Evolutionary conservation across 2,888 invertebrate species (phyloP).

Genomic region (Rugalucina vietnamica): DNA sequence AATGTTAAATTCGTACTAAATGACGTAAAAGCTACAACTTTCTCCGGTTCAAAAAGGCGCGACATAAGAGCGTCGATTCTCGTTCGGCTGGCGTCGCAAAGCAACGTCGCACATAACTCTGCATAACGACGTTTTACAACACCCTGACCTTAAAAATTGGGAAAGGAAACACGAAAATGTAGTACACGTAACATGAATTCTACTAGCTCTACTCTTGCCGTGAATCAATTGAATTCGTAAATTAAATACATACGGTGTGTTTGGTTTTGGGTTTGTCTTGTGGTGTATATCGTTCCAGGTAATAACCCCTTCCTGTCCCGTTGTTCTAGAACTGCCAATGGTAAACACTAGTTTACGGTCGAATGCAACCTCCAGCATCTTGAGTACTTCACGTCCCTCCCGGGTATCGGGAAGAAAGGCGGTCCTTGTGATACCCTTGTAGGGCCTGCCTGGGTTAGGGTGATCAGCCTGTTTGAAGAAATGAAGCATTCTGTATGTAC

Average conservation of each 20-base stretch:
- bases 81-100: too few relatives aligned
- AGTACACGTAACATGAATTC: too few relatives aligned
- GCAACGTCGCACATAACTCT: too few relatives aligned
- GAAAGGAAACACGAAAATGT: too few relatives aligned
- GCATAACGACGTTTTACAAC: too few relatives aligned
- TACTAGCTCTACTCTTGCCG: too few relatives aligned
- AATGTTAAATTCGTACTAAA: too few relatives aligned
- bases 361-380: slow-evolving; percentile 72
- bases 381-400: slow-evolving; percentile 68
- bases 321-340: slow-evolving; percentile 74
- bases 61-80: too few relatives aligned
- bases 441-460: slow-evolving; percentile 70
- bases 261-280: slow-evolving; percentile 19
- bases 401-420: slow-evolving; percentile 75
- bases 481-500: not conserved
- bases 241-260: slow-evolving; percentile 36
- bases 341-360: slow-evolving; percentile 74
- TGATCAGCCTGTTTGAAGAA: slow-evolving; percentile 59
- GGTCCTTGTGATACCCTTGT: slow-evolving; percentile 65
- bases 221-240: too few relatives aligned
- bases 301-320: slow-evolving; percentile 72
- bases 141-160: too few relatives aligned
- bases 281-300: slow-evolving; percentile 72
- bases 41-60: too few relatives aligned
- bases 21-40: too few relatives aligned